These are phyloP conservation scores for Drosophila koepferae DNA, from an alignment of 2,888 invertebrate species.

Conservation along the genomic window DNA sequence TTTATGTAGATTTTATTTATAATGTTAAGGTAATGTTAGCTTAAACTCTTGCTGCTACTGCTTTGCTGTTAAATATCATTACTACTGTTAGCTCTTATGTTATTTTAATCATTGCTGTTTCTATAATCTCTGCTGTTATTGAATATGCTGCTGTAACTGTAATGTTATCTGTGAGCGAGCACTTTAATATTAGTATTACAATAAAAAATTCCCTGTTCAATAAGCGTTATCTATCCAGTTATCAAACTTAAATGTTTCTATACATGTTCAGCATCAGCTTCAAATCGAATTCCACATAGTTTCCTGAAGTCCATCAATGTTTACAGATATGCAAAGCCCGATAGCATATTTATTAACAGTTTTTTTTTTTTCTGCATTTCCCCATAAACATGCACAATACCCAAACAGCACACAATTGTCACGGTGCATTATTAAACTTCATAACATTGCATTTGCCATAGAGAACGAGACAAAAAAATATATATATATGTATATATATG, in stretches of 20 bases:
- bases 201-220: background rate
- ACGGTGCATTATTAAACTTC: conserved; percentile 57
- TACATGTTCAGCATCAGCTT: background rate
- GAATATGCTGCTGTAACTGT: too few relatives aligned
- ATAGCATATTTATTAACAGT: conserved; percentile 13
- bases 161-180: background rate
- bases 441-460: conserved; percentile 30
- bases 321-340: background rate
- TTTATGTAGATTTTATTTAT: too few relatives aligned
- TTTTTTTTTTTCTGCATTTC: conserved; percentile 27
- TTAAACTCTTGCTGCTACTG: too few relatives aligned
- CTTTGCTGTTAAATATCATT: background rate
- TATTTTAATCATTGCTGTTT: background rate
- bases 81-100: background rate
- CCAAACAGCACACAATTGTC: conserved; percentile 51
- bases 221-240: background rate
- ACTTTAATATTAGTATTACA: background rate
- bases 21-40: too few relatives aligned
- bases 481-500: conserved; percentile 1
- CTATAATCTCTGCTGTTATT: background rate
- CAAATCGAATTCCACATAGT: background rate
- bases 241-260: background rate
- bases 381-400: conserved; percentile 24
- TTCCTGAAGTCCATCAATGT: conserved; percentile 11
- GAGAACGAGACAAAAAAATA: conserved; percentile 11